Base-by-base conservation (phyloP, 2,888 invertebrate species). In the Andrena marginata region DNA sequence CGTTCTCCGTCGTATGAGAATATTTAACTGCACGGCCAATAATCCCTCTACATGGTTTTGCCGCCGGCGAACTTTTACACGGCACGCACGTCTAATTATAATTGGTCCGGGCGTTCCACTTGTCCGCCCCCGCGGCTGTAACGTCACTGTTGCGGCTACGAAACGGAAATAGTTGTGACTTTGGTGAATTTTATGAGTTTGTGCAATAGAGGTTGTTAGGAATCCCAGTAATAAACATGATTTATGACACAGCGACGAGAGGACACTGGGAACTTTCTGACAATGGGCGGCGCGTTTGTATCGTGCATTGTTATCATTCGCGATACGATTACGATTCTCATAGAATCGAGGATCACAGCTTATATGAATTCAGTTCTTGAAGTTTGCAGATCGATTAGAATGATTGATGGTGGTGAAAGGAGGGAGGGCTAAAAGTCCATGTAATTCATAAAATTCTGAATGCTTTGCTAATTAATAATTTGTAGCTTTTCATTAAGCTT, bases 11-110 rank as follows among this genome's bases (percentile, higher is more conserved):
- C 23, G 60, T 42, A 64, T 63, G 80, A 48, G 67, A 67, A 85
- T 85, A 82, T 82, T 85, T 82, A 85, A 85, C 68, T 71, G 49
- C 51, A 26, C 54, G 51, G 60, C 54, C 60, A 67, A 85, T 80
- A 85, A 78, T 80, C 56, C 51, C 67, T 29, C 73, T n/a, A 59
- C 31, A 60, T n/a, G 56, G 4, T 26, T 54, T 29, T 10, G 0
- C 23, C 35, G 20, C 29, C 77, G 33, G 13, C 26, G 29, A 72
- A 73, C 23, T 76, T 85, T 64, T n/a, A 13, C 35, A 68, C 63
- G 26, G 8, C 20, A 31, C n/a, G 8, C 20, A 3, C 16, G 23
- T 6, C 42, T 60, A 60, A 70, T 60, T 71, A 29, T 67, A 77
- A 71, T 51, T 65, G 51, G 20, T 48, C 48, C 29, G 2, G 49